Evolutionary conservation across 2,888 invertebrate species (phyloP).

Genomic region (Phragmatobia fuliginosa): DNA sequence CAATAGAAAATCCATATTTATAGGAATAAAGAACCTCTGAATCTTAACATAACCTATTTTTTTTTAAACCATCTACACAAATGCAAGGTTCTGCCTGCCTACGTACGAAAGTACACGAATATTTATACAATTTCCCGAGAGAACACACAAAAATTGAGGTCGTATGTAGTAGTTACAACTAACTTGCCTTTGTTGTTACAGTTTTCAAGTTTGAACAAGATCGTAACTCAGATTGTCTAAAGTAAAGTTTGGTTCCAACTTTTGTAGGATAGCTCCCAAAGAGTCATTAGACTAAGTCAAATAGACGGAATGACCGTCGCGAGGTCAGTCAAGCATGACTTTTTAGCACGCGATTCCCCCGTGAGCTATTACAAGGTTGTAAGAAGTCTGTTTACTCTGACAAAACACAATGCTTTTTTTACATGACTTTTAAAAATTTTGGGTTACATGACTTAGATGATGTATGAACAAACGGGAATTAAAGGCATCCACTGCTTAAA

Average conservation of each 20-base stretch:
- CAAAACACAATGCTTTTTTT: constrained; percentile 29
- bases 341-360: constrained; percentile 61
- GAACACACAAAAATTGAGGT: constrained; percentile 65
- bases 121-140: constrained; percentile 67
- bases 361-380: constrained; percentile 32
- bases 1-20: too few relatives aligned
- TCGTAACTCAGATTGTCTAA: constrained; percentile 70
- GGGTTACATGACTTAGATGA: not conserved
- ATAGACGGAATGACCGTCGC: constrained; percentile 36
- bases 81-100: too few relatives aligned
- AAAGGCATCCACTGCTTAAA: too few relatives aligned
- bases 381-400: constrained; percentile 26
- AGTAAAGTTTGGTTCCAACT: constrained; percentile 62
- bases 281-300: constrained; percentile 49
- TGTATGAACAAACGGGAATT: not conserved
- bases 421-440: not conserved
- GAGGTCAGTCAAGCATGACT: constrained; percentile 31
- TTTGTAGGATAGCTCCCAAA: constrained; percentile 57
- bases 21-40: too few relatives aligned
- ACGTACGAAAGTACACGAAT: constrained; percentile 34
- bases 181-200: constrained; percentile 62
- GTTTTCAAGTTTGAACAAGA: constrained; percentile 77
- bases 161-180: constrained; percentile 59
- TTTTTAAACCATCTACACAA: not conserved
- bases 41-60: too few relatives aligned